phyloP scores from a whole-genome alignment of 2,888 invertebrate genomes.

The Loripinus fragilis region DNA sequence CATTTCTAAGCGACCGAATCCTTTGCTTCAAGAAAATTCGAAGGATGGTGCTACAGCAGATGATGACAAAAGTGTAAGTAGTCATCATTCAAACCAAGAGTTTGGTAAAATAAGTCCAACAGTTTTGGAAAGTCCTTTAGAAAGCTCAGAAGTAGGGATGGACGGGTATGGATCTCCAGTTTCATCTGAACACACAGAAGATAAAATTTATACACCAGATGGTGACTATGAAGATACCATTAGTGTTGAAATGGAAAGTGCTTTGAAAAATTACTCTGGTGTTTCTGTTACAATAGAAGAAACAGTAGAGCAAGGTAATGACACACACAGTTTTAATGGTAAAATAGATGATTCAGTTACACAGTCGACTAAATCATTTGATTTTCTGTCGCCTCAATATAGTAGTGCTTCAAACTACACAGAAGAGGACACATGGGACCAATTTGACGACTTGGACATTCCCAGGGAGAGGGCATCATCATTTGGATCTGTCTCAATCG shows the following conservation, averaged over 20 bases:
- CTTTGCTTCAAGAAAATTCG: neutral
- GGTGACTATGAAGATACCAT: neutral
- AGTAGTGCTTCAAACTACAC: neutral
- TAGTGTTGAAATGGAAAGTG: neutral
- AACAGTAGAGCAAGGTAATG: neutral
- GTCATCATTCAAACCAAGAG: neutral
- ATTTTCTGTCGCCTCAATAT: neutral
- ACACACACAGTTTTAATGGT: too few species aligned
- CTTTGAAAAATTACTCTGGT: neutral
- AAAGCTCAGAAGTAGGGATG: neutral
- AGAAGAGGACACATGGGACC: slow-evolving; percentile 25
- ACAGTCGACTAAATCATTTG: neutral
- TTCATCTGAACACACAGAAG: neutral
- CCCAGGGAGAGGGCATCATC: slow-evolving; percentile 41
- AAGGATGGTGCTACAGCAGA: neutral
- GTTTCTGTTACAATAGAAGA: neutral
- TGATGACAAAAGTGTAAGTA: neutral
- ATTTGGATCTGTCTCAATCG: slow-evolving; percentile 38
- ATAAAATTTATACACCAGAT: neutral
- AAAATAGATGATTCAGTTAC: neutral
- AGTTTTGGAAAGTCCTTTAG: too few species aligned
- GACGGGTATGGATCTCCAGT: neutral
- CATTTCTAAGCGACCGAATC: neutral
- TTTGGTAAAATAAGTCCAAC: neutral
- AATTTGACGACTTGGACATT: slow-evolving; percentile 44